Conservation (phyloP, 2,888 invertebrate genomes). For the Mechanitis mazaeus region DNA sequence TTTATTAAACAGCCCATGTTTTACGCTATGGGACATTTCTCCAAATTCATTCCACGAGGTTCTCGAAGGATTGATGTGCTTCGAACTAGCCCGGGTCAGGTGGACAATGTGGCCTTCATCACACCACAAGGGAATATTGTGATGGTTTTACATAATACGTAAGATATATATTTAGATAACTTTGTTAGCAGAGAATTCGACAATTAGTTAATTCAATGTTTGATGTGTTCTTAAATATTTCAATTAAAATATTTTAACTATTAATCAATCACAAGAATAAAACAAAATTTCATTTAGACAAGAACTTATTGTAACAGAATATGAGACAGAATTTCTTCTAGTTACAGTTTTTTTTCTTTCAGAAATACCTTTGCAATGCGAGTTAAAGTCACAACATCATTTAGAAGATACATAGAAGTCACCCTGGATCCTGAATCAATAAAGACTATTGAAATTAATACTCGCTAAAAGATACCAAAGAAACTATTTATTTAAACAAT, state of each 20-base stretch:
- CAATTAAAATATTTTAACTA: no score
- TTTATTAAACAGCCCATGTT: constrained; percentile 93
- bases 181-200: background rate
- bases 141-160: constrained; percentile 57
- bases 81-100: constrained; percentile 27
- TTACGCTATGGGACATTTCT: constrained; percentile 88
- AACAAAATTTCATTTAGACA: no score
- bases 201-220: no score
- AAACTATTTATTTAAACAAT: no score
- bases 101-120: constrained; percentile 42
- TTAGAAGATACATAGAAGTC: constrained; percentile 39
- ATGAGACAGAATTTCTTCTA: background rate
- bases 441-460: constrained; percentile 64
- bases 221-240: no score
- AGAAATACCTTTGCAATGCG: constrained; percentile 45
- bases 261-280: no score
- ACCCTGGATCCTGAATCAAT: constrained; percentile 58
- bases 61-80: constrained; percentile 56
- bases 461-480: no score
- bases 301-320: no score
- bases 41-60: constrained; percentile 80
- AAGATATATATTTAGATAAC: constrained; percentile 30
- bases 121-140: constrained; percentile 52
- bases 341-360: constrained; percentile 27
- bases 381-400: constrained; percentile 35